These are phyloP conservation scores for Sebastes vulpes DNA, from an alignment of 2,797 vertebrate species.

Conservation along the genomic window DNA sequence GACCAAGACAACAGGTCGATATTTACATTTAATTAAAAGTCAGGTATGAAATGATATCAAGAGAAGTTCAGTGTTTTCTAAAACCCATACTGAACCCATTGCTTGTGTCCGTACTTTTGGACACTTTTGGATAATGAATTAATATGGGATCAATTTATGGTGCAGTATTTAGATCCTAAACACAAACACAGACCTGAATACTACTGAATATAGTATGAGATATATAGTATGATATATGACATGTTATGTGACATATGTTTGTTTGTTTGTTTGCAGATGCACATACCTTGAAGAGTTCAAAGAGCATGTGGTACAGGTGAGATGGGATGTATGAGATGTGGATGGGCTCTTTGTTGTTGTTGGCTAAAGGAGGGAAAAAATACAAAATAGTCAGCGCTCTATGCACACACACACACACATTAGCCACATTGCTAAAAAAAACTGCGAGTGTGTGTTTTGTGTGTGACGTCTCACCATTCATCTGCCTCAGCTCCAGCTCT, in stretches of 20 bases:
- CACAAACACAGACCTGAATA: too few species aligned
- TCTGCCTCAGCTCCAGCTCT: conserved; percentile 88
- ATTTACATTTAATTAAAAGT: neutral
- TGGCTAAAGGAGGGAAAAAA: conserved; percentile 68
- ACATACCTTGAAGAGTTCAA: conserved; percentile 93
- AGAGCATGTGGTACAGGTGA: conserved; percentile 93
- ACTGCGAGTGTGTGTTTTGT: neutral
- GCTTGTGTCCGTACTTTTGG: neutral
- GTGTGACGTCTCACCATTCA: conserved; percentile 83
- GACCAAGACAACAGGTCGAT: neutral
- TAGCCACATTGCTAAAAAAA: neutral
- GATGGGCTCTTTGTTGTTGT: conserved; percentile 81
- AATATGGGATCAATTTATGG: neutral
- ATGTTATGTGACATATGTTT: too few species aligned
- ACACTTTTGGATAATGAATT: neutral
- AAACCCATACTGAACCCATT: neutral
- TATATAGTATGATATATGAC: neutral
- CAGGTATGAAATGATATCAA: neutral
- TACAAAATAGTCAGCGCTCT: neutral
- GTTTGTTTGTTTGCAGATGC: neutral
- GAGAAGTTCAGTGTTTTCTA: neutral
- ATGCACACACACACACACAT: neutral
- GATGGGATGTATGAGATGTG: conserved; percentile 91
- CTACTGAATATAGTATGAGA: neutral
- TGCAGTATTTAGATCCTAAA: neutral